These are phyloP conservation scores for Yponomeuta malinellus DNA, from an alignment of 2,888 invertebrate genomes.

Conservation along the genomic window DNA sequence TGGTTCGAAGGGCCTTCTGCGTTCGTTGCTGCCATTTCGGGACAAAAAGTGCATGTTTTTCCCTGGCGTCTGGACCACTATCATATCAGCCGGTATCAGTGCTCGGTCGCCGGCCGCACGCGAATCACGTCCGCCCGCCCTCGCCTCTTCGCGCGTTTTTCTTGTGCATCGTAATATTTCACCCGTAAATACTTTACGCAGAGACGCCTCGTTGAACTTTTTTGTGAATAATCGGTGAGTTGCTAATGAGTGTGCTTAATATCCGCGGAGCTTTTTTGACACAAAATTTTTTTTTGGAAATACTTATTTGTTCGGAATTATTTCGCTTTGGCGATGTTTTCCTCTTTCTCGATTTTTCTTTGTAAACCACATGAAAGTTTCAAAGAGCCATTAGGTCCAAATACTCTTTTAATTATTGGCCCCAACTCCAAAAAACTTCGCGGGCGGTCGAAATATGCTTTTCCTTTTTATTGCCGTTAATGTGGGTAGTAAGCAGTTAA, in stretches of 20 bases:
- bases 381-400: neutral
- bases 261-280: no score
- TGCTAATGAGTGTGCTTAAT: neutral
- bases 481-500: neutral
- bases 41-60: neutral
- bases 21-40: no score
- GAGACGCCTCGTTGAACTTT: neutral
- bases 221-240: neutral
- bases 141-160: neutral
- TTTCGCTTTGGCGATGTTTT: no score
- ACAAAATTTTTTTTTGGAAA: no score
- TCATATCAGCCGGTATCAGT: conserved; percentile 8
- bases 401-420: neutral
- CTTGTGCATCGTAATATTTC: neutral
- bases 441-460: neutral
- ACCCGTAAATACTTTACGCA: neutral
- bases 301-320: no score
- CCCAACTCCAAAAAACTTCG: neutral
- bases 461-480: neutral
- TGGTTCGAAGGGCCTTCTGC: no score
- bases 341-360: no score
- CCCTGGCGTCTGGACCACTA: neutral
- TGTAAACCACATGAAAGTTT: neutral
- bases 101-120: neutral
- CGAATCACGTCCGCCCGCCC: neutral